phyloP scores from a whole-genome alignment of 2,113 vertebrate species.

The Genyomyrus donnyi region DNA sequence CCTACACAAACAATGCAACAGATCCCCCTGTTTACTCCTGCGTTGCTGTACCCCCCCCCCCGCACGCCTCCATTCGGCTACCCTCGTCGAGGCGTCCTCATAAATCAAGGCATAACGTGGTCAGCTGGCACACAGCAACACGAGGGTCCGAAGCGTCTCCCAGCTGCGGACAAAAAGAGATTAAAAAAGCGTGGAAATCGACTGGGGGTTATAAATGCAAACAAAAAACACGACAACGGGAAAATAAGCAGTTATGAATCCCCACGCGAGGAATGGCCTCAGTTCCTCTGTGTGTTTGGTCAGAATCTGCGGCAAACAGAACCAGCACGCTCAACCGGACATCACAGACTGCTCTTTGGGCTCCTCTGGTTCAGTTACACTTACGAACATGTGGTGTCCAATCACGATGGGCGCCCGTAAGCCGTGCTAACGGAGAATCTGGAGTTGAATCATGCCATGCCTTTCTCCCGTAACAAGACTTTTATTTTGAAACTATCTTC shows the following conservation, averaged over 20 bases:
- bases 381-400: neutral
- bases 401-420: neutral
- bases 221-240: neutral
- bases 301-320: neutral
- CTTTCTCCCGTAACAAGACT: neutral
- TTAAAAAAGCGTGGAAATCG: neutral
- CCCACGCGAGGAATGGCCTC: neutral
- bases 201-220: neutral
- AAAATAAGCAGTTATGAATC: neutral
- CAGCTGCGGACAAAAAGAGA: neutral
- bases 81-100: neutral
- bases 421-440: neutral
- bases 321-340: neutral
- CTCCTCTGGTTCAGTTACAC: neutral
- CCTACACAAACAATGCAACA: neutral
- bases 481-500: neutral
- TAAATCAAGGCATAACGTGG: neutral
- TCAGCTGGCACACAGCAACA: neutral
- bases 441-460: neutral
- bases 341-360: neutral
- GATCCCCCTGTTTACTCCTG: neutral
- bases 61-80: neutral
- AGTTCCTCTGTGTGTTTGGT: neutral
- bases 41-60: neutral
- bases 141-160: neutral